Conservation (phyloP, 2,888 invertebrate genomes). For the Ectobius pallidus region DNA sequence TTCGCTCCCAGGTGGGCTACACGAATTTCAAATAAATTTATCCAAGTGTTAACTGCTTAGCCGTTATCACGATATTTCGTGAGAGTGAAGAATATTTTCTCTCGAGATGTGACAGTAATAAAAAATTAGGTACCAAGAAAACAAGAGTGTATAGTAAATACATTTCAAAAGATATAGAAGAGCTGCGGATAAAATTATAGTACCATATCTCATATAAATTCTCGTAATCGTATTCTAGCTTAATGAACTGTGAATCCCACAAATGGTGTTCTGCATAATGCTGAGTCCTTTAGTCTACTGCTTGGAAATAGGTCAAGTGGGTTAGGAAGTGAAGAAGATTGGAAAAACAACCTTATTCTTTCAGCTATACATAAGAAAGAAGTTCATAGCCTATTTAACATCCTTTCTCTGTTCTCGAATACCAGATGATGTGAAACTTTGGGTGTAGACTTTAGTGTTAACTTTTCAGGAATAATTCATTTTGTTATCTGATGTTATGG, state of each 20-base stretch:
- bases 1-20: too few relatives aligned
- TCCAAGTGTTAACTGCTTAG: too few relatives aligned
- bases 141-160: neutral
- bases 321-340: neutral
- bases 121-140: conserved; percentile 1
- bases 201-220: neutral
- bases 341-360: neutral
- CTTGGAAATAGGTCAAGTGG: neutral
- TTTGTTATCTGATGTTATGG: too few relatives aligned
- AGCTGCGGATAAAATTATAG: neutral
- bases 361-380: neutral
- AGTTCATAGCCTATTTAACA: neutral
- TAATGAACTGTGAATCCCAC: conserved; percentile 3
- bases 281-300: neutral
- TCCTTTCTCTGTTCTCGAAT: neutral
- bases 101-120: neutral
- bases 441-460: neutral
- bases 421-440: neutral
- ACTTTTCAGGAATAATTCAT: too few relatives aligned
- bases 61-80: neutral
- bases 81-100: neutral
- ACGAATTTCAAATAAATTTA: too few relatives aligned
- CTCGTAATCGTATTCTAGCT: neutral
- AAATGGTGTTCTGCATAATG: neutral
- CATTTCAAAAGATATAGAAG: too few relatives aligned